phyloP scores from a whole-genome alignment of 2,113 vertebrate species.

The Pseudopodoces humilis region DNA sequence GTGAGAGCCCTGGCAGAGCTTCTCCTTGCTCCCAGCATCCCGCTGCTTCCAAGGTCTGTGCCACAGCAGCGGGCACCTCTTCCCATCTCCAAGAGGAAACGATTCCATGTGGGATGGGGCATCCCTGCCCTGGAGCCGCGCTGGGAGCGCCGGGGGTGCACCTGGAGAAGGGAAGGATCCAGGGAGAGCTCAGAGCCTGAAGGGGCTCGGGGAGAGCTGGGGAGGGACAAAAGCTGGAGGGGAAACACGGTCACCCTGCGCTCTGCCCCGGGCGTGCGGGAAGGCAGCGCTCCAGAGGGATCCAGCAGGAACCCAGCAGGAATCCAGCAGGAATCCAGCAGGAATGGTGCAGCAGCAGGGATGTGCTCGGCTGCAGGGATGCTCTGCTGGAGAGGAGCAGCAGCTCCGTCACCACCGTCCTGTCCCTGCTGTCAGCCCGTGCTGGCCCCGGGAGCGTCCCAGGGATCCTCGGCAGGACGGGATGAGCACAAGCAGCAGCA shows the following conservation, averaged over 20 bases:
- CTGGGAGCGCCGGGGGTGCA: neutral
- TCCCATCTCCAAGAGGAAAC: neutral
- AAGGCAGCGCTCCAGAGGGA: neutral
- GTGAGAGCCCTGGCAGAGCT: neutral
- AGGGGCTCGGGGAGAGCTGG: neutral
- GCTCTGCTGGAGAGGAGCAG: neutral
- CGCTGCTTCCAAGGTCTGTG: neutral
- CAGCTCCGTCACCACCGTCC: neutral
- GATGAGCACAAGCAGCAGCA: neutral
- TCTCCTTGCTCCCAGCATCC: neutral
- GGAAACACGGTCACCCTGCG: rapidly evolving
- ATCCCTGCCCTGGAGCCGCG: neutral
- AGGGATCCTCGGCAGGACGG: neutral
- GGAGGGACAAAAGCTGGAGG: neutral
- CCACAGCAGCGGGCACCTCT: neutral
- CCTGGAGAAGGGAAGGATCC: neutral
- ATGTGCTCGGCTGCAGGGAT: neutral
- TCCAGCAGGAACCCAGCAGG: neutral
- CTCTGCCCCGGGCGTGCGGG: neutral
- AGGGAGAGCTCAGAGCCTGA: neutral
- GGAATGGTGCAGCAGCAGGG: neutral
- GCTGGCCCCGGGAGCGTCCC: neutral
- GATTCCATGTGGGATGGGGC: neutral
- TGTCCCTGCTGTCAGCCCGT: neutral
- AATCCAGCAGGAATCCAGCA: neutral